A percentile compares a stretch with the other conserved stretches of the same genome.
Evolutionary conservation across 2,113 vertebrate species (phyloP).

Genomic region (Corythoichthys intestinalis): DNA sequence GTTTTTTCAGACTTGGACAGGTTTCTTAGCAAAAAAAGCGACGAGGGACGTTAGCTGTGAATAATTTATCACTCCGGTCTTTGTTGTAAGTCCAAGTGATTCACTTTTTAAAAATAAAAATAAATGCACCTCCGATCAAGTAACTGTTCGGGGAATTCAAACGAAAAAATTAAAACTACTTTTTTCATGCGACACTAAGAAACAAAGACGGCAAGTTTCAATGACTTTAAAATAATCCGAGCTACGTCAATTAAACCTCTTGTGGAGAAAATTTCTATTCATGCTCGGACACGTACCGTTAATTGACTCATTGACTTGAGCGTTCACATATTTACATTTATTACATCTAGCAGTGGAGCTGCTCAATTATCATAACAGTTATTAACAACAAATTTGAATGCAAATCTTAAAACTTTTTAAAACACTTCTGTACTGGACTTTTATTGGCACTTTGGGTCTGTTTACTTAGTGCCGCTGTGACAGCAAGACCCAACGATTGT

Average conservation of each 20-base stretch:
- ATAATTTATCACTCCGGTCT: conserved; percentile 73
- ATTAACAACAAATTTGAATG: background rate
- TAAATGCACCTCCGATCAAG: conserved; percentile 73
- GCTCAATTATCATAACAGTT: background rate
- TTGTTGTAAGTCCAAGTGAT: conserved; percentile 72
- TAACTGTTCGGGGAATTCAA: conserved; percentile 67
- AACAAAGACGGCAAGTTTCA: background rate
- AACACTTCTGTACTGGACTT: background rate
- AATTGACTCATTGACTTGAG: background rate
- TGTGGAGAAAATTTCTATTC: background rate
- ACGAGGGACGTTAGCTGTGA: conserved; percentile 58
- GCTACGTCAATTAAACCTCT: background rate
- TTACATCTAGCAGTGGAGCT: background rate
- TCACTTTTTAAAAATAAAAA: conserved; percentile 67
- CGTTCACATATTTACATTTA: conserved; percentile 2
- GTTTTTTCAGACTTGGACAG: conserved; percentile 41
- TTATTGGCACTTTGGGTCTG: background rate
- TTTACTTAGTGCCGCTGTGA: too few species aligned
- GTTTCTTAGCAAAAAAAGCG: conserved; percentile 54
- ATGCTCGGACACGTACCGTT: background rate
- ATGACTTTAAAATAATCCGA: background rate
- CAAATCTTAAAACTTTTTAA: background rate
- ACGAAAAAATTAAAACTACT: conserved; percentile 31
- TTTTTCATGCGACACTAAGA: conserved; percentile 40
- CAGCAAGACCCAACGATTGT: too few species aligned